These are phyloP conservation scores for Tipula unca DNA, from an alignment of 2,888 invertebrate species.

Conservation along the genomic window DNA sequence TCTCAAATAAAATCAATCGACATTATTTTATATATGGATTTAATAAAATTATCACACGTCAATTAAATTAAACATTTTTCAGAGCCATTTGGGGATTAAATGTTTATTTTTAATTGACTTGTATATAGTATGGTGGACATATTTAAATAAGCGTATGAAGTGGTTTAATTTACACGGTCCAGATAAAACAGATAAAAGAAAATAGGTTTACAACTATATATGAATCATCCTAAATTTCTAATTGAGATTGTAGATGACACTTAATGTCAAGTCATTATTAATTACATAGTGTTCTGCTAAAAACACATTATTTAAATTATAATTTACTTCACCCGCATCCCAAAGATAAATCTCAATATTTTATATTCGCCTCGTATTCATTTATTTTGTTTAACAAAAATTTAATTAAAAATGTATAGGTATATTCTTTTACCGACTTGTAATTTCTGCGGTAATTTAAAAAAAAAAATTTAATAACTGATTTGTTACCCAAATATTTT, in stretches of 20 bases:
- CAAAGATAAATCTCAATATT: background rate
- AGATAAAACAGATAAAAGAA: too few species aligned
- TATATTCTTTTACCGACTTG: background rate
- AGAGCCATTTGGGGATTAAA: background rate
- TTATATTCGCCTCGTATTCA: background rate
- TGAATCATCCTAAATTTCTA: too few species aligned
- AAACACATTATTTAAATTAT: background rate
- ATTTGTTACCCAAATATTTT: background rate
- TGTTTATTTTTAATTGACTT: slow-evolving; percentile 14
- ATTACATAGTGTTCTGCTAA: background rate
- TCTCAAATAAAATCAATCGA: background rate
- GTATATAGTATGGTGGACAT: background rate
- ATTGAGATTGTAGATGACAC: too few species aligned
- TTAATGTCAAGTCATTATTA: too few species aligned
- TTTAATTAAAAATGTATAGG: background rate
- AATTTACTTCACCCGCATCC: background rate
- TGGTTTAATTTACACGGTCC: too few species aligned
- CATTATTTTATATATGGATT: background rate
- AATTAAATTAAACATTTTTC: background rate
- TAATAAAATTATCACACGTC: background rate
- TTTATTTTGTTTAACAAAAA: background rate
- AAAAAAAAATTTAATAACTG: background rate
- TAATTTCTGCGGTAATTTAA: background rate
- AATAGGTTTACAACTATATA: too few species aligned
- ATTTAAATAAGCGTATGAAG: too few species aligned